phyloP scores from a whole-genome alignment of 2,113 vertebrate genomes.

The Puntigrus tetrazona region DNA sequence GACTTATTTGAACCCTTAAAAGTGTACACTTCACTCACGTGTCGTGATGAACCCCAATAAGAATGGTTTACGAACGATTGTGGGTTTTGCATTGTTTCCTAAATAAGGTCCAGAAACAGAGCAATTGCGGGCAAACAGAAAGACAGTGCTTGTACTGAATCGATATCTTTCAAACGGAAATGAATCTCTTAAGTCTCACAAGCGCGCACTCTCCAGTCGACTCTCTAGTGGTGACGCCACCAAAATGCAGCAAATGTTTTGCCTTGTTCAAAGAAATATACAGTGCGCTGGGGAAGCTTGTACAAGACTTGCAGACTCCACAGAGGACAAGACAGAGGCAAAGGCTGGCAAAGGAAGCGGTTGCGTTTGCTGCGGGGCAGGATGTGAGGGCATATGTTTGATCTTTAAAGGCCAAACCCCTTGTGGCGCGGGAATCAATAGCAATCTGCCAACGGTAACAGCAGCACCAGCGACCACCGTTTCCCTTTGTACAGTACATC shows the following conservation, averaged over 20 bases:
- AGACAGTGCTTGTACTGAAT: conserved; percentile 13
- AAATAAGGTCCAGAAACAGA: not conserved
- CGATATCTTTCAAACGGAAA: conserved; percentile 8
- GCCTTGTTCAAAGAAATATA: not conserved
- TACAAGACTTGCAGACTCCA: not conserved
- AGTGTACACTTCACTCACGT: no score
- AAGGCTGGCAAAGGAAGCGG: not conserved
- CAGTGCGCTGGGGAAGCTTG: not conserved
- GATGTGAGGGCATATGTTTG: conserved; percentile 17
- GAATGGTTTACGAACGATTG: not conserved
- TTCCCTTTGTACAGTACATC: not conserved
- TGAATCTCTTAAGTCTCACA: not conserved
- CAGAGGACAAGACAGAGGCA: conserved; percentile 4
- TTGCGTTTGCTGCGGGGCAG: not conserved
- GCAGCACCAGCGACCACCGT: not conserved
- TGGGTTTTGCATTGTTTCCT: not conserved
- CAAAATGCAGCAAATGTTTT: not conserved
- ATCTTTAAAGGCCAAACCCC: conserved; percentile 42
- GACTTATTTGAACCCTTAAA: no score
- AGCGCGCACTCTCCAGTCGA: not conserved
- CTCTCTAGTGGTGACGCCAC: not conserved
- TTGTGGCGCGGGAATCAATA: conserved; percentile 36
- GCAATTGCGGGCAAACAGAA: not conserved
- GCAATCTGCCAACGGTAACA: conserved; percentile 3
- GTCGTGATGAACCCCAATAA: no score